Percentiles rank a stretch among this genome's conserved stretches.
phyloP scores from a whole-genome alignment of 2,113 vertebrate species.

The Sapayoa aenigma region DNA sequence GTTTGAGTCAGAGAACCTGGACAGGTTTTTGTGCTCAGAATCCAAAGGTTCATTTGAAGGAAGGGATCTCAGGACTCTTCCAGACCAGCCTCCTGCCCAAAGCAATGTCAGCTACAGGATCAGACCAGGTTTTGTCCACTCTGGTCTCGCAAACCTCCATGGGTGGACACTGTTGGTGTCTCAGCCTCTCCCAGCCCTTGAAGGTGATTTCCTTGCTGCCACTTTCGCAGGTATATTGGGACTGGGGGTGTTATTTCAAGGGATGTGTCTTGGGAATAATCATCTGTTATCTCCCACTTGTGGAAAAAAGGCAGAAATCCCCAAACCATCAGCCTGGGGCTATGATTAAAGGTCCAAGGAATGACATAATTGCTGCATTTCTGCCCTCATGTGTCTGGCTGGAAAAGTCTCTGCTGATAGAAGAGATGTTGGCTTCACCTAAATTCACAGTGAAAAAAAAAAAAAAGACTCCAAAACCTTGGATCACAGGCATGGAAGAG shows the following conservation, averaged over 20 bases:
- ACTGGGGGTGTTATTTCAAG: neutral
- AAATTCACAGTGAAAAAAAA: neutral
- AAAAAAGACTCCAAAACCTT: neutral
- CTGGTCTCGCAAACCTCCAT: neutral
- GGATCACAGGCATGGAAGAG: neutral
- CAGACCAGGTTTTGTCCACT: neutral
- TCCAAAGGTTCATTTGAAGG: neutral
- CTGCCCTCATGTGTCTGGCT: neutral
- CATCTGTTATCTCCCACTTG: accelerated
- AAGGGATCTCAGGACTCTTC: neutral
- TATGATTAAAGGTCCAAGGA: neutral
- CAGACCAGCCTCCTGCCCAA: neutral
- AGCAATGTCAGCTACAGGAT: neutral
- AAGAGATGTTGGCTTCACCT: neutral
- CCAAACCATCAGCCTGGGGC: neutral
- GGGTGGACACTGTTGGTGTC: neutral
- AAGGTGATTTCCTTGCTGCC: neutral
- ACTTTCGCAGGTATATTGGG: accelerated
- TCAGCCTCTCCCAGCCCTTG: neutral
- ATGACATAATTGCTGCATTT: neutral
- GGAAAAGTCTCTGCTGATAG: neutral
- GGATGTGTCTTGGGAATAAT: neutral
- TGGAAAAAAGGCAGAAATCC: neutral
- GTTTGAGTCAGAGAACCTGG: neutral
- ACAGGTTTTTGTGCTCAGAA: neutral